Base-by-base conservation (phyloP, 2,113 vertebrate genomes). In the Bagarius yarrelli region DNA sequence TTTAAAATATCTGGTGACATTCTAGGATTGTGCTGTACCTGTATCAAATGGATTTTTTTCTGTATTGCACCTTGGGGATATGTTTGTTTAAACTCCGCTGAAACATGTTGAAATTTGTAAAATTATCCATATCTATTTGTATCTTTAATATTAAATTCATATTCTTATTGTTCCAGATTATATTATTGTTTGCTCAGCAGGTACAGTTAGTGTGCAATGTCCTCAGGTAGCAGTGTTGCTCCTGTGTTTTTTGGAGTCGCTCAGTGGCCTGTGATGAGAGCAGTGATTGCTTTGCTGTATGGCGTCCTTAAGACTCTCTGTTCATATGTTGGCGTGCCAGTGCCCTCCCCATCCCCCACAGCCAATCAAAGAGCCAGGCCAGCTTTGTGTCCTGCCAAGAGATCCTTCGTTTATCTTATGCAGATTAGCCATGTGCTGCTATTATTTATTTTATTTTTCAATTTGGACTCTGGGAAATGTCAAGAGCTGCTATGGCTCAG, bases 361-460 rank as follows among this genome's bases (percentile, higher is more conserved):
- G 92, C 94, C 93, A 93, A 93, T 84, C 89, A 94, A 94, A 94
- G 91, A 89, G 90, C 90, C 94, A 94, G 95, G 93, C 94, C 88
- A 92, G 87, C 89, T 69, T 93, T 93, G 94, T 94, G 94, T 93
- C 89, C 94, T 93, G 92, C 94, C 95, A 95, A 93, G 93, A 92
- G 94, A 87, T 90, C 94, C 86, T 93, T 94, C 94, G 93, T 95
- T 94, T 94, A 94, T 93, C 94, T 95, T 95, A 98, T 98, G 96
- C 94, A 97, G 96, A 98, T 99, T 93, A 98, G 97, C 96, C 96
- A 96, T 95, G 96, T 98, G 97, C 95, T 93, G 90, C 93, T 92
- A 92, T 95, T 92, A 95, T 94, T 95, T 95, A 91, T 95, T 95
- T 90, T 83, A 88, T 87, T 88, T 91, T 86, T 91, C 90, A 91